phyloP scores from a whole-genome alignment of 2,888 invertebrate species.

The Stenurella melanura region DNA sequence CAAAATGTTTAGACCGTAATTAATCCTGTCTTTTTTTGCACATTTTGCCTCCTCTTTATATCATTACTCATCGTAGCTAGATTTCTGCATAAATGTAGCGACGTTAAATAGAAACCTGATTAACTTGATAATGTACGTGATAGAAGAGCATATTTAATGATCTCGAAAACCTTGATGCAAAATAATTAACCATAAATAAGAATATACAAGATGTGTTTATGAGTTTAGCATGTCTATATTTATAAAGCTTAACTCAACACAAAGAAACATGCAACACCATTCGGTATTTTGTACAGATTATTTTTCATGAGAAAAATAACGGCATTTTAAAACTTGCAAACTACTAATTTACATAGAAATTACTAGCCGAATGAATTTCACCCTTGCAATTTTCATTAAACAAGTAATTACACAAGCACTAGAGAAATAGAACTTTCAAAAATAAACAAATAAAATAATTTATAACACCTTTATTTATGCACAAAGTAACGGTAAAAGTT shows the following conservation, averaged over 20 bases:
- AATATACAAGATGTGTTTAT: conserved; percentile 27
- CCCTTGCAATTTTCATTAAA: conserved; percentile 54
- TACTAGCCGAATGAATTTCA: conserved; percentile 52
- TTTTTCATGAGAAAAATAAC: conserved; percentile 48
- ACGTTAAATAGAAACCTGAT: conserved; percentile 9
- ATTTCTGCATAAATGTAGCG: neutral
- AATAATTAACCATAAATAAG: conserved; percentile 35
- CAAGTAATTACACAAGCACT: conserved; percentile 51
- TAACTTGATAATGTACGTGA: neutral
- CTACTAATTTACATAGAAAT: conserved; percentile 56
- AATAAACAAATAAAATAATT: conserved; percentile 34
- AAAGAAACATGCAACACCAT: conserved; percentile 48
- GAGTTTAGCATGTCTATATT: conserved; percentile 41
- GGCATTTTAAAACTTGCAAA: conserved; percentile 51
- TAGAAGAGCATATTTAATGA: neutral
- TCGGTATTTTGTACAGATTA: conserved; percentile 41
- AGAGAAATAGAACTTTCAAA: conserved; percentile 25
- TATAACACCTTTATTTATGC: conserved; percentile 23
- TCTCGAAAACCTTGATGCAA: conserved; percentile 17
- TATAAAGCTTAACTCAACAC: conserved; percentile 37
- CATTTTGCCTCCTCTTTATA: neutral
- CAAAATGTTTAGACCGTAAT: neutral
- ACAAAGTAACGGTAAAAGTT: neutral
- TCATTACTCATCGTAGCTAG: neutral
- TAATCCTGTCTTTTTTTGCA: neutral